Evolutionary conservation across 2,797 vertebrate species (phyloP), one percentile per base, ranked within the genome.

Genomic region (Hyperoplus immaculatus): DNA sequence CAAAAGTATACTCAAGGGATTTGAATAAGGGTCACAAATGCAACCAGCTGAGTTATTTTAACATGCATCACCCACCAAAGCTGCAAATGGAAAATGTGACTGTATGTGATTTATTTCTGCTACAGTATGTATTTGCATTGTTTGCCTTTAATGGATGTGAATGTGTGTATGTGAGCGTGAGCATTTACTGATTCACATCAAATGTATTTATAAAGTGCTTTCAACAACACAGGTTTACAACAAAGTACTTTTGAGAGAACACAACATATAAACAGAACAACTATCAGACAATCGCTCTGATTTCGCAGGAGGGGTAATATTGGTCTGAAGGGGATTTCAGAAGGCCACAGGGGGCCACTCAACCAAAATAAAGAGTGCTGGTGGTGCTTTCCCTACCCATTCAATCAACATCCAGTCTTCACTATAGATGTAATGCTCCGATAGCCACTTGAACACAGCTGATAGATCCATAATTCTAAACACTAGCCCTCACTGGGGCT

Each of bases 221-320:
- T 54, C 62, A 82, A 87, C 83, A 89, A 91, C 82, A 74, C 66
- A 75, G 38, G 70, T 80, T 79, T 18, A 80, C 59, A 90, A 92
- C 87, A 90, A 90, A 84, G 85, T 65, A 15, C 57, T 62, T 79
- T 62, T 75, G 47, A 57, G 71, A 87, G 83, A 89, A 87, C 80
- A 84, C 69, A 72, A 69, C 75, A 90, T 63, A 79, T 80, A 85
- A 91, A 89, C 84, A 86, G 69, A 84, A 72, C 36, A 74, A 69
- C 82, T 69, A 87, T 87, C 77, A 71, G 38, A 84, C 81, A 75
- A 89, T 92, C 81, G 63, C 82, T 78, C 76, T 61, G 76, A 87
- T 65, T 77, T 29, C 29, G 51, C 46, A 75, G 79, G 67, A 55
- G 16, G 49, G 54, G 64, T 72, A 55, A 84, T 46, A 50, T 59